phyloP scores from a whole-genome alignment of 1,140 invertebrate genomes.

The Parapsyche elsis region DNA sequence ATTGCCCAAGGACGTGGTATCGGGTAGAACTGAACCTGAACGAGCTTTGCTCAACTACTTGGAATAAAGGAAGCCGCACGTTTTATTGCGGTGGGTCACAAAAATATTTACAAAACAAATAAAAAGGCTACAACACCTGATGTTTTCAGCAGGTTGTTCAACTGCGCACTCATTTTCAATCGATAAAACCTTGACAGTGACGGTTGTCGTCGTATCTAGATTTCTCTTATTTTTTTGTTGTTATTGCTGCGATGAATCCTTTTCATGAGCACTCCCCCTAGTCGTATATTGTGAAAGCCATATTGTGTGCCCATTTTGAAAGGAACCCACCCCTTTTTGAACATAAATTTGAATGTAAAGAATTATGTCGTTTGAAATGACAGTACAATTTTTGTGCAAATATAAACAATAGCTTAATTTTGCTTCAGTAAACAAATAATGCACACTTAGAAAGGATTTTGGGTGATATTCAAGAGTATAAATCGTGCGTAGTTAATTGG shows the following conservation, averaged over 20 bases:
- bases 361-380: too few relatives aligned
- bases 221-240: too few relatives aligned
- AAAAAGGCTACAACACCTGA: not conserved
- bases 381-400: too few relatives aligned
- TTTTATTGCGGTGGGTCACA: not conserved
- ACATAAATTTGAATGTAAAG: too few relatives aligned
- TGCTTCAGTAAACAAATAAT: too few relatives aligned
- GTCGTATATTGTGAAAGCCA: not conserved
- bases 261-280: not conserved
- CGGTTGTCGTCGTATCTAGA: not conserved
- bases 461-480: too few relatives aligned
- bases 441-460: too few relatives aligned
- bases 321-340: not conserved
- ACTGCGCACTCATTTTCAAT: not conserved
- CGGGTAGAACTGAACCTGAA: constrained; percentile 9
- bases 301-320: not conserved
- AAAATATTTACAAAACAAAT: not conserved
- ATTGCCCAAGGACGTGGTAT: constrained; percentile 11
- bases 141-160: constrained; percentile 12
- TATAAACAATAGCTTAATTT: too few relatives aligned
- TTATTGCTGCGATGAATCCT: too few relatives aligned
- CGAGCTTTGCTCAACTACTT: not conserved
- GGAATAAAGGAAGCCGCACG: too few relatives aligned
- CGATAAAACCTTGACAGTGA: constrained; percentile 7
- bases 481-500: too few relatives aligned